Base-by-base conservation (phyloP, 2,888 invertebrate species). In the Dioctria linearis region DNA sequence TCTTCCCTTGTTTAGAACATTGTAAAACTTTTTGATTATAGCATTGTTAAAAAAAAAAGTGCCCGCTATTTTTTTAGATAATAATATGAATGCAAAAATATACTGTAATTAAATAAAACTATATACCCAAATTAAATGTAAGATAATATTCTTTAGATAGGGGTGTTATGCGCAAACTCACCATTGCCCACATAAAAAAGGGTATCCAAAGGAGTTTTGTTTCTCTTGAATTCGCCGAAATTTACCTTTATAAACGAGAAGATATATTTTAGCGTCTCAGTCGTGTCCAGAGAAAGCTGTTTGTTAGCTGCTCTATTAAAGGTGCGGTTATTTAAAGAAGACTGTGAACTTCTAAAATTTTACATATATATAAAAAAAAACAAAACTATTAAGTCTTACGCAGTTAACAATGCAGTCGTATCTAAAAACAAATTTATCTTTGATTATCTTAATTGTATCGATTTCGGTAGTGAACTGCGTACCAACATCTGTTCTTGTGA, bases 401-500 rank as follows among this genome's bases (percentile, higher is more conserved):
- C 39, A 25, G 11, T 37, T 73, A 25, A 65, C 40, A 40, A 79
- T 71, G 79, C 11, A 49, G n/a, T 51, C 69, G 40, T 42, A 69
- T 11, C 40, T 79, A 11, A 79, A 79, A 40, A 8, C 66, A 49
- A 79, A 61, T 71, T 39, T 61, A 13, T 37, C 63, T 39, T 25
- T 13, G 57, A 13, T 69, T 6, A 9, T 79, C 9, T 9, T 79
- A 9, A 3, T 79, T 6, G 39, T 79, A 43, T 79, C 46, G 11
- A 59, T 87, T 83, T 84, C 84, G 80, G 84, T 84, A 83, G 86
- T 84, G 83, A 85, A 85, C 83, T 87, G 88, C 54, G 87, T 88
- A 83, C 88, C 88, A 82, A 86, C 88, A 82, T 88, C 89, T 81
- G 88, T 88, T 76, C 83, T 88, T 78, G 88, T 87, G 43, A 81